phyloP scores from a whole-genome alignment of 2,888 invertebrate species.

The Drosophila lutescens region DNA sequence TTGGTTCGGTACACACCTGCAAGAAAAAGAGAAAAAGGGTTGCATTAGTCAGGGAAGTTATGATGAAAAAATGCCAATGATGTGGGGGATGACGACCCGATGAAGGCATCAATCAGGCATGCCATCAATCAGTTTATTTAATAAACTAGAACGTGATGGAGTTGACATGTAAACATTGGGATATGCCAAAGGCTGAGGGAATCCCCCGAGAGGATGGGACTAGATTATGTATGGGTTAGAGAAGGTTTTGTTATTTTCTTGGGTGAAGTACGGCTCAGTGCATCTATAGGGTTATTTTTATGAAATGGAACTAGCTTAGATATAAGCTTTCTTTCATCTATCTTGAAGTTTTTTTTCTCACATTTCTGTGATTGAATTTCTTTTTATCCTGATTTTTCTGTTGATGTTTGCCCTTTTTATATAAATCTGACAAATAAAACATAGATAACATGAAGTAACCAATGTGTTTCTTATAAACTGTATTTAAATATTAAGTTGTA shows the following conservation, averaged over 20 bases:
- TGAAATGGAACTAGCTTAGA: constrained; percentile 18
- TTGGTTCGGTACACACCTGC: constrained; percentile 65
- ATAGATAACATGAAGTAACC: too few species aligned
- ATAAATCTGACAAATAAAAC: too few species aligned
- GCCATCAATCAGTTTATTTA: constrained; percentile 74
- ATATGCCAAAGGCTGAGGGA: background rate
- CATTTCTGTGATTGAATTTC: constrained; percentile 12
- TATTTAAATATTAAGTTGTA: too few species aligned
- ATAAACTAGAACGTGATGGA: constrained; percentile 59
- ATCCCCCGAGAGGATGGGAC: constrained; percentile 3
- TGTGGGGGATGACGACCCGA: constrained; percentile 34
- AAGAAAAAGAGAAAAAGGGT: constrained; percentile 63
- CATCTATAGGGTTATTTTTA: constrained; percentile 6
- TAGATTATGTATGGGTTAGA: constrained; percentile 7
- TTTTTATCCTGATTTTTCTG: background rate
- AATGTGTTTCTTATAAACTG: too few species aligned
- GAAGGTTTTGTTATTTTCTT: constrained; percentile 21
- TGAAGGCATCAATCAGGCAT: constrained; percentile 69
- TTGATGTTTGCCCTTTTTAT: too few species aligned
- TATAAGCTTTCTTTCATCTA: constrained; percentile 10
- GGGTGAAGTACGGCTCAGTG: constrained; percentile 19
- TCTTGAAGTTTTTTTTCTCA: too few species aligned
- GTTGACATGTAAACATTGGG: constrained; percentile 32
- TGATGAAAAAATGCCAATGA: constrained; percentile 28
- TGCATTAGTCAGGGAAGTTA: constrained; percentile 61